These are phyloP conservation scores for Seira ritae DNA, from an alignment of 2,888 invertebrate genomes.

Conservation along the genomic window DNA sequence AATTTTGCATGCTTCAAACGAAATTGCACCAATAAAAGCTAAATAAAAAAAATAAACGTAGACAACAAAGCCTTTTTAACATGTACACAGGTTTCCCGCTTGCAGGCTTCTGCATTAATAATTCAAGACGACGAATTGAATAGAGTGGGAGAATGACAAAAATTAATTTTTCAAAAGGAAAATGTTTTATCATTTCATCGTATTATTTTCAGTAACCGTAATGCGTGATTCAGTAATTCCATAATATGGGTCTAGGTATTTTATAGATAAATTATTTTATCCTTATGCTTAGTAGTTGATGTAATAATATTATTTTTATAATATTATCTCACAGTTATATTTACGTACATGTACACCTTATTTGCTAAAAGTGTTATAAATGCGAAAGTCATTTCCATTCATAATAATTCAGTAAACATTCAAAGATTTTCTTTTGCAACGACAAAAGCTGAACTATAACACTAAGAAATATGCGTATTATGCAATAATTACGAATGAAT, in stretches of 20 bases:
- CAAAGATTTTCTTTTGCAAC: constrained; percentile 13
- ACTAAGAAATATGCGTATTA: not conserved
- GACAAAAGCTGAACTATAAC: constrained; percentile 10
- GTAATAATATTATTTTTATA: constrained; percentile 24
- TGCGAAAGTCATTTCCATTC: constrained; percentile 46
- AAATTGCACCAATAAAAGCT: too few relatives aligned
- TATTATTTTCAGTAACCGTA: too few relatives aligned
- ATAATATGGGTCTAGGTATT: not conserved
- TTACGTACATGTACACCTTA: not conserved
- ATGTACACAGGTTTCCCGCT: too few relatives aligned
- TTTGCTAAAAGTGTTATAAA: constrained; percentile 20
- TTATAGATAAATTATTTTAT: constrained; percentile 22
- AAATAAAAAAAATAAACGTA: too few relatives aligned
- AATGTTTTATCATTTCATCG: too few relatives aligned
- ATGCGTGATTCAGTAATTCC: constrained; percentile 8
- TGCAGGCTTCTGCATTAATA: too few relatives aligned
- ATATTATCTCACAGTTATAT: not conserved
- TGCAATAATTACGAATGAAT: constrained; percentile 23
- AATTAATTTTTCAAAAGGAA: too few relatives aligned
- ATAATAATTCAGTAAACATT: not conserved
- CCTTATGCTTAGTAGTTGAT: constrained; percentile 15
- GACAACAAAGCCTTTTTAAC: too few relatives aligned
- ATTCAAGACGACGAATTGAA: too few relatives aligned
- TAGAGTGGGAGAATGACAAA: too few relatives aligned
- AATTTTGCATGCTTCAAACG: too few relatives aligned